Base-by-base conservation (phyloP, 1,140 invertebrate genomes). In the Drosophila athabasca region DNA sequence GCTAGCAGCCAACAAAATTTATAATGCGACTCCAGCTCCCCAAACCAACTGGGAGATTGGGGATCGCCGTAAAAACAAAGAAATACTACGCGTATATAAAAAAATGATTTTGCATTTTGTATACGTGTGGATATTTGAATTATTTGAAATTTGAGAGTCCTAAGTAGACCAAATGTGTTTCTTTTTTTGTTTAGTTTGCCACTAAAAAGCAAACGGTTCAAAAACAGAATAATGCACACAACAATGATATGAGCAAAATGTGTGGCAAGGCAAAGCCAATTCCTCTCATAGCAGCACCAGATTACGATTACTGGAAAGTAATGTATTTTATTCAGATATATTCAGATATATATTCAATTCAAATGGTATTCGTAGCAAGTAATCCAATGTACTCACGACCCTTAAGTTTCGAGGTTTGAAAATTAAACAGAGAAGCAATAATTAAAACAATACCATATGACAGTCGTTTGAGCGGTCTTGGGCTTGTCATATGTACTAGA, bases 1-100 rank as follows among this genome's bases (percentile, higher is more conserved):
- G 62, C 53, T 66, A 64, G 22, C 50, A 51, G 17, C 29, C 15
- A 8, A 43, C 17, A 13, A 9, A 58, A 43, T 43, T 66, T 68
- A 13, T 5, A 41, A 35, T 9, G 15, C 15, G 45, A 48, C 46
- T 26, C n/a, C 11, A 50, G 15, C 6, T 6, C 48, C 44, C 44
- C 9, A 15, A 8, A 8, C 7, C 2, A 29, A 11, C 31, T 4
- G 24, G 24, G 24, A 52, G 15, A 35, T 19, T 66, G 3, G 29
- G 24, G 35, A 49, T 35, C 19, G 11, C 43, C 11, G 24, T 13
- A 19, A 8, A 2, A 53, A 19, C 7, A 15, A 15, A 8, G 3
- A 39, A 19, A 11, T 7, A 48, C 11, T 48, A 13, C 13, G n/a
- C 54, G 22, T 19, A 39, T 13, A 39, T 39, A 13, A 39, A 4